These are phyloP conservation scores for Cotesia vestalis DNA, from an alignment of 1,140 invertebrate species.

Conservation along the genomic window DNA sequence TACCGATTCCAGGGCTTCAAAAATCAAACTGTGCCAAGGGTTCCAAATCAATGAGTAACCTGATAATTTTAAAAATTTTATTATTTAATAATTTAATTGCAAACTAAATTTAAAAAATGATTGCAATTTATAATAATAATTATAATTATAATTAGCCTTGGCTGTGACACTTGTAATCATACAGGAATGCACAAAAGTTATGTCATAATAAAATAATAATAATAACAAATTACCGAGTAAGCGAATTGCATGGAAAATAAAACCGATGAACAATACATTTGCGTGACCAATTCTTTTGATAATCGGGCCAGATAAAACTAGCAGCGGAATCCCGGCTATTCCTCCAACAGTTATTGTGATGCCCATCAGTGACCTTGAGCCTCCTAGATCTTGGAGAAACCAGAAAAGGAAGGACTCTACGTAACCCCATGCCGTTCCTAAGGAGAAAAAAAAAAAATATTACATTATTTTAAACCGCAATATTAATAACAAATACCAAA, in stretches of 20 bases:
- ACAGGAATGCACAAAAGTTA: too few species aligned
- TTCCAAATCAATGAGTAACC: conserved; percentile 84
- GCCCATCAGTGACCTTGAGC: conserved; percentile 82
- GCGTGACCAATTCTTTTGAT: conserved; percentile 82
- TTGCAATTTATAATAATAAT: too few species aligned
- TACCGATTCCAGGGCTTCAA: conserved; percentile 85
- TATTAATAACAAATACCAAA: too few species aligned
- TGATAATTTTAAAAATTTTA: conserved; percentile 49
- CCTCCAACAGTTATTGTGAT: conserved; percentile 84
- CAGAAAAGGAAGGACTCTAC: conserved; percentile 89
- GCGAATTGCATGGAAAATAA: conserved; percentile 79
- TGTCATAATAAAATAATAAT: neutral
- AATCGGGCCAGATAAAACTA: conserved; percentile 81
- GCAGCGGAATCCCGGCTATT: conserved; percentile 78
- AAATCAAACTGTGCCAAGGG: conserved; percentile 82
- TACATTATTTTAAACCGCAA: too few species aligned
- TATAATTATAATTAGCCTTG: too few species aligned
- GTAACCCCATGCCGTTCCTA: conserved; percentile 84
- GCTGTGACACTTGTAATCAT: too few species aligned
- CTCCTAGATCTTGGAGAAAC: conserved; percentile 83
- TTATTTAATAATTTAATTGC: neutral
- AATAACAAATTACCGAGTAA: conserved; percentile 70
- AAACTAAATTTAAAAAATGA: neutral
- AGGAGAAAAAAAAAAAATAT: conserved; percentile 38
- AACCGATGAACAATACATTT: conserved; percentile 83